Percentiles rank a stretch among this genome's conserved stretches.
Conservation (phyloP, 2,113 vertebrate genomes). For the Lamprologus sp. region DNA sequence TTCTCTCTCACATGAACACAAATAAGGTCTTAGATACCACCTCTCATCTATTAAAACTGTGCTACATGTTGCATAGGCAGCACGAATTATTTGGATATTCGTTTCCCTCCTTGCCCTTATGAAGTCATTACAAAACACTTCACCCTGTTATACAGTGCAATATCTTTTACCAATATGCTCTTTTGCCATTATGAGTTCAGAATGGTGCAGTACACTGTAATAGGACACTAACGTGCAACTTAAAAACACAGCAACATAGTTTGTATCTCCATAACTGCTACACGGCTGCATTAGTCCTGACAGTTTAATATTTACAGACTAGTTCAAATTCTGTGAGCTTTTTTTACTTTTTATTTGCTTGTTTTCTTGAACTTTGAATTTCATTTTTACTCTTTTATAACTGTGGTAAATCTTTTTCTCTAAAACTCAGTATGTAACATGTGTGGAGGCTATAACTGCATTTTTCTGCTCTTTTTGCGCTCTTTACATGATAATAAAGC, state of each 20-base stretch:
- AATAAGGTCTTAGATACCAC: not conserved
- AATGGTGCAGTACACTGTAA: not conserved
- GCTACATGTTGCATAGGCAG: not conserved
- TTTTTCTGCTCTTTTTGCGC: not conserved
- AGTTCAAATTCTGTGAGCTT: not conserved
- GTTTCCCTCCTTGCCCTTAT: not conserved
- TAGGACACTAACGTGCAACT: not conserved
- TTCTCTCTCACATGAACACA: not conserved
- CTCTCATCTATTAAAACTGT: not conserved
- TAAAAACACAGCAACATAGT: not conserved
- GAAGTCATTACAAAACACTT: not conserved
- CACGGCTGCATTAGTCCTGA: not conserved
- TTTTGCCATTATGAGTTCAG: not conserved
- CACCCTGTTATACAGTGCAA: not conserved
- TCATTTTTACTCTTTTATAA: not conserved
- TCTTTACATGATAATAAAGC: conserved; percentile 12
- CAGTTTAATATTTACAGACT: not conserved
- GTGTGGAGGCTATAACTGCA: not conserved
- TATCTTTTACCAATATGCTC: not conserved
- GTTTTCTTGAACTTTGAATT: not conserved
- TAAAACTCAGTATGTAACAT: not conserved
- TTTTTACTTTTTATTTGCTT: not conserved
- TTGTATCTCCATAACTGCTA: not conserved
- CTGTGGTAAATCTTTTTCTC: not conserved
- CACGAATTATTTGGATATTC: not conserved